Conservation (phyloP, 2,888 invertebrate species). For the Nymphalis polychloros region DNA sequence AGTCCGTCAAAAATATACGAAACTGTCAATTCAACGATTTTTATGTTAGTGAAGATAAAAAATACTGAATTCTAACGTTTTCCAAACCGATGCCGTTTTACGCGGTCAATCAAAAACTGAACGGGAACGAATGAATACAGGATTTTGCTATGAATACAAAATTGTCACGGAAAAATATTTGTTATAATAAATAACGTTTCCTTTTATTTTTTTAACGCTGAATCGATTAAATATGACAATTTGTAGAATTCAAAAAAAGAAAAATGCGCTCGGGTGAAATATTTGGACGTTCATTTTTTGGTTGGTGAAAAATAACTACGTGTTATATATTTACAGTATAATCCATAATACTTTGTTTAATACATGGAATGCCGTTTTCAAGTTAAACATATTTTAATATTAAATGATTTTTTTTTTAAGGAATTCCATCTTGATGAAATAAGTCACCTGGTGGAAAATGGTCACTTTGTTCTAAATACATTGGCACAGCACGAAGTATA, state of each 20-base stretch:
- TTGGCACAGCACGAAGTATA: no score
- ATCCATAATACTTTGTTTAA: background rate
- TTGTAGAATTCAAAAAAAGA: constrained; percentile 10
- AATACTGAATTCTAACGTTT: constrained; percentile 26
- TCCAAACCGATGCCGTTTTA: constrained; percentile 26
- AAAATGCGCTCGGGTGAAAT: background rate
- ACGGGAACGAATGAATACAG: constrained; percentile 35
- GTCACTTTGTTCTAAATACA: no score
- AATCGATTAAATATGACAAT: constrained; percentile 24
- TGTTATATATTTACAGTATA: background rate
- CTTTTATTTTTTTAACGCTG: constrained; percentile 17
- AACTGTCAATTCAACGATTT: constrained; percentile 11
- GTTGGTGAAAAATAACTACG: background rate
- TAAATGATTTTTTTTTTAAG: no score
- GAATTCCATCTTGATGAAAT: no score
- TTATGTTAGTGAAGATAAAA: constrained; percentile 14
- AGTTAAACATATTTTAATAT: no score
- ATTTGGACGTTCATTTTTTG: constrained; percentile 8
- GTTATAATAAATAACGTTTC: constrained; percentile 31
- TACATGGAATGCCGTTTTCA: no score
- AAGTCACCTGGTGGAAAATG: no score
- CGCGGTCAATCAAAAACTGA: constrained; percentile 33
- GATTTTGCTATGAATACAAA: constrained; percentile 34
- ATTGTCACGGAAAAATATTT: constrained; percentile 27
- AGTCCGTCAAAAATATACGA: constrained; percentile 4